Base-by-base conservation (phyloP, 2,888 invertebrate genomes). In the Trissolcus brochymenae region DNA sequence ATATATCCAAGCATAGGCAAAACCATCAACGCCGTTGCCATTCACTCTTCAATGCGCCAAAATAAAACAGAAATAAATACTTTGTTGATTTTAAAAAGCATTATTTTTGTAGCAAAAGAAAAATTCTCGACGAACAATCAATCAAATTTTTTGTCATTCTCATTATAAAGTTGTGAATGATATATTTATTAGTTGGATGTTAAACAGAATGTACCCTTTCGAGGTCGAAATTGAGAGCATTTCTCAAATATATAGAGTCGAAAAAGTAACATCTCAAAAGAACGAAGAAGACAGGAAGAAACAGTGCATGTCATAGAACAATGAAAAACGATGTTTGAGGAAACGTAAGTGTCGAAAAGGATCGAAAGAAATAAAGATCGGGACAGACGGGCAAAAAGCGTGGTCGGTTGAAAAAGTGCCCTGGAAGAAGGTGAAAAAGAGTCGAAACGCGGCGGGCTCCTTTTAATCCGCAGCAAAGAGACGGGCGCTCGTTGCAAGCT, bases 381-480 rank as follows among this genome's bases (percentile, higher is more conserved):
- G 54, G 56, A 65, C 51, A 67, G 74, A 64, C 65, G 56, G 14
- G 51, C 55, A 64, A 68, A 77, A 73, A 73, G 59, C 62, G 57
- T 19, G 17, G 60, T 14, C 59, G 46, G 54, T 16, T 61, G 66
- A 64, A 76, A 67, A 76, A 67, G 59, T 49, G 57, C 17, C 19
- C 17, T n/a, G 50, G 56, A 53, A 49, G 68, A 59, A 56, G 55
- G 54, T 55, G 59, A 53, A 72, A 62, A 65, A 73, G 73, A 75
- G 73, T 54, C 62, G 70, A 78, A 78, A 71, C 66, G 78, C 62
- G 62, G 71, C 70, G 70, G 76, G 66, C 64, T 79, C 68, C 77
- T 76, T 79, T 76, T 79, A 79, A 79, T 79, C 79, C 79, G 61
- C 65, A 67, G 74, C 76, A 67, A 70, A 81, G 79, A 72, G 77